Conservation (phyloP, 1,140 invertebrate species). For the Ridgeia piscesae region DNA sequence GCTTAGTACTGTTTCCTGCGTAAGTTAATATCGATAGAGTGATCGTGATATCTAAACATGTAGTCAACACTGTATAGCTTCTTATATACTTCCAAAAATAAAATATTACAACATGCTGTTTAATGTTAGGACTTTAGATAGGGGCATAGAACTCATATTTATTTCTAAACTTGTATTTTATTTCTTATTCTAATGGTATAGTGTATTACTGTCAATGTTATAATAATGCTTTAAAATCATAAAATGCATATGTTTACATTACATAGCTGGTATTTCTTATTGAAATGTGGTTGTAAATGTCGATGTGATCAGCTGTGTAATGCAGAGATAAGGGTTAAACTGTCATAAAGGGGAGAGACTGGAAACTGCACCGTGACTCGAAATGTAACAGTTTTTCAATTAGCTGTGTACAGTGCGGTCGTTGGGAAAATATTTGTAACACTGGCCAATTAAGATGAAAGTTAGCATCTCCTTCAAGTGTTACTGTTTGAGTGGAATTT, state of each 20-base stretch:
- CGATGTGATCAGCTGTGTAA: not conserved
- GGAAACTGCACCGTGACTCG: not conserved
- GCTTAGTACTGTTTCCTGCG: constrained; percentile 65
- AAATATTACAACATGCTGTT: too few species aligned
- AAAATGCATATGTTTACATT: too few species aligned
- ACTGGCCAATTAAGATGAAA: not conserved
- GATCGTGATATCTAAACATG: not conserved
- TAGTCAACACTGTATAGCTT: not conserved
- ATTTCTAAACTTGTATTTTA: too few species aligned
- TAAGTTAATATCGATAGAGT: too few species aligned
- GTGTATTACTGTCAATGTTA: too few species aligned
- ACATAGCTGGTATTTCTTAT: not conserved
- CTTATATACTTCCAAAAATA: too few species aligned
- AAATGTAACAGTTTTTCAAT: not conserved
- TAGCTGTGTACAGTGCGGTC: not conserved
- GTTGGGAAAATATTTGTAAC: not conserved
- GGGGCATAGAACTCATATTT: too few species aligned
- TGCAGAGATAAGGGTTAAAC: too few species aligned
- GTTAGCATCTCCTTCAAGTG: not conserved
- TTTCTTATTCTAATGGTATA: too few species aligned
- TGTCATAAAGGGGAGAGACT: too few species aligned
- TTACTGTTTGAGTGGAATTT: not conserved
- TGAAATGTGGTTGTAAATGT: not conserved
- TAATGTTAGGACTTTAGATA: too few species aligned
- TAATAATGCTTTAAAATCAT: too few species aligned